A percentile compares a stretch with the other conserved stretches of the same genome.
phyloP scores from a whole-genome alignment of 2,888 invertebrate genomes.

The Rhagonycha lutea region DNA sequence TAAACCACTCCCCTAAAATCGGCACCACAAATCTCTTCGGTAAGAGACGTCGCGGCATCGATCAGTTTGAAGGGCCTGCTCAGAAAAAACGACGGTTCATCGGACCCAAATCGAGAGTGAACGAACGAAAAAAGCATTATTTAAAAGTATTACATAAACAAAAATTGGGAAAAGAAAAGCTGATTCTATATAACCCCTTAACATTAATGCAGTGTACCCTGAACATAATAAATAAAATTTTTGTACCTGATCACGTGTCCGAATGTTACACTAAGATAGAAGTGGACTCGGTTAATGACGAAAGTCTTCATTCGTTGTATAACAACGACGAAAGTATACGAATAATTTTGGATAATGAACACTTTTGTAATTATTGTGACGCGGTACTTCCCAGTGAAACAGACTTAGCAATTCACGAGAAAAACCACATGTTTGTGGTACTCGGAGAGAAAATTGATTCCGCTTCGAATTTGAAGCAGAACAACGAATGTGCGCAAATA shows the following conservation, averaged over 20 bases:
- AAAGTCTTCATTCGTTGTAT: not conserved
- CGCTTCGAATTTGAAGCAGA: slow-evolving; percentile 43
- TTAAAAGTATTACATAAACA: slow-evolving; percentile 8
- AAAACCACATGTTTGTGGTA: slow-evolving; percentile 49
- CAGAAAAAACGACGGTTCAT: slow-evolving; percentile 29
- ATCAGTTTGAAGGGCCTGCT: not conserved
- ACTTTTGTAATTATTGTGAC: slow-evolving; percentile 48
- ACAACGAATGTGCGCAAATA: slow-evolving; percentile 40
- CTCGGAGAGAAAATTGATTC: slow-evolving; percentile 46
- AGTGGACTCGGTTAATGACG: not conserved
- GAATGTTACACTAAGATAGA: slow-evolving; percentile 34
- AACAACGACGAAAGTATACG: slow-evolving; percentile 3
- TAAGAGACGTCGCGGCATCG: slow-evolving; percentile 5
- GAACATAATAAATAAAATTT: slow-evolving; percentile 46
- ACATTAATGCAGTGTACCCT: slow-evolving; percentile 45
- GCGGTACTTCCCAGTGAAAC: slow-evolving; percentile 44
- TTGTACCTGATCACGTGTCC: slow-evolving; percentile 43
- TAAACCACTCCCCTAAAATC: slow-evolving; percentile 20
- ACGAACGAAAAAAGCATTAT: slow-evolving; percentile 13
- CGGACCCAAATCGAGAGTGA: slow-evolving; percentile 36
- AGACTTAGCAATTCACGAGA: slow-evolving; percentile 49
- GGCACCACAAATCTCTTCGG: not conserved
- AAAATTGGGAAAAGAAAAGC: slow-evolving; percentile 11
- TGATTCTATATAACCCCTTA: slow-evolving; percentile 43
- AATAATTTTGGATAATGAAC: slow-evolving; percentile 28